Evolutionary conservation across 1,140 invertebrate species (phyloP).

Genomic region (Meloidogyne exigua): DNA sequence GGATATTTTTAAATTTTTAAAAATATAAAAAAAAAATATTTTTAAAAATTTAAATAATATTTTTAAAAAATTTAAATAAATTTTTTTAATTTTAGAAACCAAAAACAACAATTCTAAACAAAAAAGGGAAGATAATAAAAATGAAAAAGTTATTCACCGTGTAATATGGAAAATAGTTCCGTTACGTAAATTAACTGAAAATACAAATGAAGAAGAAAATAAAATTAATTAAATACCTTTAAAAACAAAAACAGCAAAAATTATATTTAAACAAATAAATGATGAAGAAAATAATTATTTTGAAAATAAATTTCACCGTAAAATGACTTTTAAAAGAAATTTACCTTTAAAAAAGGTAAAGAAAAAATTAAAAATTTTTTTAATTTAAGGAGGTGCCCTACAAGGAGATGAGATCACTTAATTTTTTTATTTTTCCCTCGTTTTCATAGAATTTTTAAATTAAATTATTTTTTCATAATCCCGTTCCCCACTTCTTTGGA

Average conservation of each 20-base stretch:
- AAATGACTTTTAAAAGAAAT: slow-evolving; percentile 12
- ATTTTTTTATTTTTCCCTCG: too few relatives aligned
- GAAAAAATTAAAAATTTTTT: background rate
- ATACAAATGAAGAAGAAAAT: background rate
- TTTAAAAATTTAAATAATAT: too few relatives aligned
- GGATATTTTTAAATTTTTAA: too few relatives aligned
- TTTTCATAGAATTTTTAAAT: too few relatives aligned
- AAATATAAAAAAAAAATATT: too few relatives aligned
- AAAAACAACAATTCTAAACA: background rate
- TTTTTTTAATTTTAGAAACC: background rate
- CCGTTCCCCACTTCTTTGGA: too few relatives aligned
- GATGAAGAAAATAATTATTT: background rate
- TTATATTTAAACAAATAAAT: background rate
- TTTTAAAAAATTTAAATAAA: too few relatives aligned
- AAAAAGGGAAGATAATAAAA: background rate
- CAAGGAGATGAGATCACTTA: too few relatives aligned
- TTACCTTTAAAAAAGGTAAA: background rate
- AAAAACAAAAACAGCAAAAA: background rate
- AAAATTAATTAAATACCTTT: slow-evolving; percentile 4
- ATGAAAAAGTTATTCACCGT: background rate
- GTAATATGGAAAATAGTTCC: slow-evolving; percentile 25
- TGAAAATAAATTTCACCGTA: background rate
- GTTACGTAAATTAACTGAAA: background rate
- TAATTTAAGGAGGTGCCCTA: too few relatives aligned
- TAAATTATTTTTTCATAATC: too few relatives aligned